Evolutionary conservation across 2,888 invertebrate genomes (phyloP).

Genomic region (Trichogramma dendrolimi): DNA sequence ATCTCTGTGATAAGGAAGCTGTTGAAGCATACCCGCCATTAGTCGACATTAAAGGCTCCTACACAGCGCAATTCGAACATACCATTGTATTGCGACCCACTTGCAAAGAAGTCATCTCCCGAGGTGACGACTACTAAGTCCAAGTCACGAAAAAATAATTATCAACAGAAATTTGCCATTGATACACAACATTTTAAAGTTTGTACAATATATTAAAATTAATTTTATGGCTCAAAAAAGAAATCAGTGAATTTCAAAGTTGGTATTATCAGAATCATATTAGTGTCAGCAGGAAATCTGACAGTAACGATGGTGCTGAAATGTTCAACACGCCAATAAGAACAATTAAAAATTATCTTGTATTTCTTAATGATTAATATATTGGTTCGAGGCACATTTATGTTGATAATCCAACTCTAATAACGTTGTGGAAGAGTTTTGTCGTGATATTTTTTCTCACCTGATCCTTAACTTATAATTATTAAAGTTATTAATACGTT

Average conservation of each 20-base stretch:
- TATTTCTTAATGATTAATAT: background rate
- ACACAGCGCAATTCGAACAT: conserved; percentile 99
- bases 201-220: background rate
- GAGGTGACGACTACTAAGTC: conserved; percentile 88
- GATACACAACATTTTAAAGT: conserved; percentile 2
- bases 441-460: conserved; percentile 16
- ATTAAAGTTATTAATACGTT: conserved; percentile 17
- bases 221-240: background rate
- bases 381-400: conserved; percentile 9
- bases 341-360: conserved; percentile 1
- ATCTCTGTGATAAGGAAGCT: conserved; percentile 94
- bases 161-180: conserved; percentile 23
- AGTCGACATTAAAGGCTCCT: conserved; percentile 94
- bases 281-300: conserved; percentile 20
- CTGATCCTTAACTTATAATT: conserved; percentile 16
- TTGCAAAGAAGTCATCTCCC: conserved; percentile 96
- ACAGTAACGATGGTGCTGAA: conserved; percentile 2
- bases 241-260: conserved; percentile 11
- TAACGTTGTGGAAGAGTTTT: conserved; percentile 5
- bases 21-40: conserved; percentile 98
- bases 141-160: conserved; percentile 13
- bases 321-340: background rate
- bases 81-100: conserved; percentile 95
- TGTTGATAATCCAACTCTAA: conserved; percentile 19
- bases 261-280: conserved; percentile 14